Base-by-base conservation (phyloP, 2,888 invertebrate genomes). In the Eucera pruinosa region DNA sequence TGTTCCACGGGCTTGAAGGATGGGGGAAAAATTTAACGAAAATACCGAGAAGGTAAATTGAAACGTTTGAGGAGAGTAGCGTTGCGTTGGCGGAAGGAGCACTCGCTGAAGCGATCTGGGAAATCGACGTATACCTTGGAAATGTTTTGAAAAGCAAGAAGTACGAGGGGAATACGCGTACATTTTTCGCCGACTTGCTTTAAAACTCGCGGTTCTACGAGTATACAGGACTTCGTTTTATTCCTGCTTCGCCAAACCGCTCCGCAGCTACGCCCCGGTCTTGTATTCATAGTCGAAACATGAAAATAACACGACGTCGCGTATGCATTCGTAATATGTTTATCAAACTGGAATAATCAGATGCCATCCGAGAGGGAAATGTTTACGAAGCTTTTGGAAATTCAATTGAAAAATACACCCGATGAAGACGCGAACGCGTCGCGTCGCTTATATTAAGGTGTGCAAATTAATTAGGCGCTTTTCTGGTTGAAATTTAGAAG, bases 121-220 rank as follows among this genome's bases (percentile, higher is more conserved):
- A 27, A 58, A 41, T 43, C 62, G 60, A 43, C 18, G 23, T 30
- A 33, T 2, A 9, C 43, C 47, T 61, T 36, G 48, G n/a, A 55
- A 50, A 62, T 55, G 39, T 50, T 62, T 41, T 55, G 62, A 67
- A 64, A 66, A 47, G 25, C 61, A 39, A n/a, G n/a, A n/a, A n/a
- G n/a, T n/a, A n/a, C n/a, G n/a, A n/a, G n/a, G n/a, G n/a, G n/a
- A n/a, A n/a, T n/a, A n/a, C n/a, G n/a, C n/a, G n/a, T n/a, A n/a
- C n/a, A n/a, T 65, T 81, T 78, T 61, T 61, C 73, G 64, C 25
- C 39, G 81, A 68, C 69, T 72, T 72, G 47, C 55, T 66, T n/a
- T 36, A 45, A 54, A 60, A 67, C 36, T 47, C 25, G 25, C 25
- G 27, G n/a, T 23, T 27, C 52, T 41, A 43, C 48, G 45, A 27